A percentile compares a stretch with the other conserved stretches of the same genome.
These are phyloP conservation scores for Drosophila lacertosa DNA, from an alignment of 1,140 invertebrate species.

Conservation along the genomic window DNA sequence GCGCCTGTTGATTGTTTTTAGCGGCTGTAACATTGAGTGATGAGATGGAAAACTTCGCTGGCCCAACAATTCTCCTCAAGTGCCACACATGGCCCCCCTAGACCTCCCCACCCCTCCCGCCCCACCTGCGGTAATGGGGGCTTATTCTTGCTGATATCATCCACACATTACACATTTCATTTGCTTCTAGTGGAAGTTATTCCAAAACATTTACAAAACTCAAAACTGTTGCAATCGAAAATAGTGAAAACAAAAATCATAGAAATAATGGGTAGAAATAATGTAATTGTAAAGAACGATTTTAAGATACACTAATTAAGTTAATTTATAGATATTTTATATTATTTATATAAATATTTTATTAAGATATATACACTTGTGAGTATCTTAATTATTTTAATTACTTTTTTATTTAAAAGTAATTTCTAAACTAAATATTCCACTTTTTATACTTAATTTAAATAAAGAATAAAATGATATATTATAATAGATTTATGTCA, in stretches of 20 bases:
- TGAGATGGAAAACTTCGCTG: constrained; percentile 40
- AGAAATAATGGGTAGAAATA: background rate
- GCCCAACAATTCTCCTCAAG: constrained; percentile 14
- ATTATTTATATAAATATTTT: too few species aligned
- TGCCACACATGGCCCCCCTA: constrained; percentile 64
- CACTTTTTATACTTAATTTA: too few species aligned
- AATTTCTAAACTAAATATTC: too few species aligned
- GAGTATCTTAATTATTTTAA: too few species aligned
- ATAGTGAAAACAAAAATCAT: constrained; percentile 1
- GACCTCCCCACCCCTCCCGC: constrained; percentile 6
- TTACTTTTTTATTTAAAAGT: too few species aligned
- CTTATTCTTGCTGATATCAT: constrained; percentile 18
- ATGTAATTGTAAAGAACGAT: background rate
- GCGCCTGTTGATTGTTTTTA: constrained; percentile 75
- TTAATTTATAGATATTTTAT: background rate
- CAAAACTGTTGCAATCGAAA: constrained; percentile 43
- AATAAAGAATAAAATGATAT: too few species aligned
- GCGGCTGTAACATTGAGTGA: constrained; percentile 74
- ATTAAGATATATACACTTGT: too few species aligned
- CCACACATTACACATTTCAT: constrained; percentile 48
- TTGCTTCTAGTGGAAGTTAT: constrained; percentile 47
- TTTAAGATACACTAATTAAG: background rate
- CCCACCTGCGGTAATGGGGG: constrained; percentile 16
- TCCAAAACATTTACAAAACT: constrained; percentile 71
- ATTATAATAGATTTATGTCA: too few species aligned